Evolutionary conservation across 2,113 vertebrate species (phyloP).

Genomic region (Prochilodus magdalenae): DNA sequence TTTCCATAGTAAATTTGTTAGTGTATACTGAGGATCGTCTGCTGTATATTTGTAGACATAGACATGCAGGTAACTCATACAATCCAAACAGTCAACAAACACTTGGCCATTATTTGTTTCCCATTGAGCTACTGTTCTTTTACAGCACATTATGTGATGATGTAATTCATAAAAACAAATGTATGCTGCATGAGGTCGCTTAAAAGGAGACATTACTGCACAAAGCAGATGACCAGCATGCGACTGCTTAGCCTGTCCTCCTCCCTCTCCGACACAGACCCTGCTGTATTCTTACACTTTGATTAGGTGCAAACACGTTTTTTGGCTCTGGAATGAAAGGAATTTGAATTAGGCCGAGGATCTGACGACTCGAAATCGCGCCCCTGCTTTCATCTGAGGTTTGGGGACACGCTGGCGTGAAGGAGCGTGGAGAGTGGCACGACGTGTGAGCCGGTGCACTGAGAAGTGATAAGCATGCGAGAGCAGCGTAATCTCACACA

Average conservation of each 20-base stretch:
- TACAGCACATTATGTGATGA: conserved; percentile 30
- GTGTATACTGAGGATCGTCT: neutral
- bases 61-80: neutral
- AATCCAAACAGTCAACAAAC: neutral
- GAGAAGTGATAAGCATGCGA: conserved; percentile 34
- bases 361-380: conserved; percentile 63
- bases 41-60: neutral
- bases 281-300: conserved; percentile 67
- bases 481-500: conserved; percentile 46
- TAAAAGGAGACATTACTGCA: neutral
- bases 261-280: conserved; percentile 48
- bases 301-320: conserved; percentile 61
- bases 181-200: conserved; percentile 34
- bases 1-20: neutral
- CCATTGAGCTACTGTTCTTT: conserved; percentile 1
- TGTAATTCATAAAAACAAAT: conserved; percentile 25
- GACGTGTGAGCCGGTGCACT: conserved; percentile 17
- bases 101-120: neutral
- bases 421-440: conserved; percentile 58
- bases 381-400: conserved; percentile 66
- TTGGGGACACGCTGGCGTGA: conserved; percentile 61
- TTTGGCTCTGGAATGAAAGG: conserved; percentile 68
- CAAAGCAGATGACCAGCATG: conserved; percentile 11
- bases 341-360: conserved; percentile 62
- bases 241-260: neutral